Evolutionary conservation across 2,113 vertebrate species (phyloP).

Genomic region (Apodemus sylvaticus): DNA sequence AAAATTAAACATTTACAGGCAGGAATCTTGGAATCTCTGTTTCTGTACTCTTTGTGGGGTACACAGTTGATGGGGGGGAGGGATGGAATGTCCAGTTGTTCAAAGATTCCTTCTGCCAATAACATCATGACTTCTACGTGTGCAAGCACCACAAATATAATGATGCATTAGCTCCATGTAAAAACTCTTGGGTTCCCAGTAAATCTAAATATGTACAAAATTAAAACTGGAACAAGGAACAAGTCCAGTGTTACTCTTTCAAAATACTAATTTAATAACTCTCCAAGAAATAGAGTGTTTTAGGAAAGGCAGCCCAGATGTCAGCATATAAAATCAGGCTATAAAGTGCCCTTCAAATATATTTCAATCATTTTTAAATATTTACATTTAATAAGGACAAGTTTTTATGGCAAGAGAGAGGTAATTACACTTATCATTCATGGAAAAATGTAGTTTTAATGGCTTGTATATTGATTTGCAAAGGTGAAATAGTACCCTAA

Average conservation of each 20-base stretch:
- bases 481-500: slow-evolving; percentile 84
- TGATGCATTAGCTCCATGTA: slow-evolving; percentile 61
- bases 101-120: slow-evolving; percentile 71
- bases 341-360: slow-evolving; percentile 87
- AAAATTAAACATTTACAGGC: slow-evolving; percentile 65
- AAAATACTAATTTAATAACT: slow-evolving; percentile 87
- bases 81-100: slow-evolving; percentile 64
- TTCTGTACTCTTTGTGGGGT: not conserved
- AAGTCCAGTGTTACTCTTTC: slow-evolving; percentile 82
- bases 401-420: slow-evolving; percentile 84
- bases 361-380: slow-evolving; percentile 90
- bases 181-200: slow-evolving; percentile 79
- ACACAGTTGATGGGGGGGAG: slow-evolving; percentile 51
- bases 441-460: slow-evolving; percentile 87
- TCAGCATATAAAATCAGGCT: slow-evolving; percentile 87
- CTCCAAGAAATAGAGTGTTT: slow-evolving; percentile 81
- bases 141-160: slow-evolving; percentile 64
- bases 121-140: not conserved
- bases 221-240: slow-evolving; percentile 81
- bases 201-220: slow-evolving; percentile 80
- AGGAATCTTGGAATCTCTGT: slow-evolving; percentile 63
- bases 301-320: slow-evolving; percentile 87
- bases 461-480: slow-evolving; percentile 85
- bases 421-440: slow-evolving; percentile 88
- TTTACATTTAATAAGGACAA: slow-evolving; percentile 89